phyloP scores from a whole-genome alignment of 2,888 invertebrate species.

The Meiosimyza decipiens region DNA sequence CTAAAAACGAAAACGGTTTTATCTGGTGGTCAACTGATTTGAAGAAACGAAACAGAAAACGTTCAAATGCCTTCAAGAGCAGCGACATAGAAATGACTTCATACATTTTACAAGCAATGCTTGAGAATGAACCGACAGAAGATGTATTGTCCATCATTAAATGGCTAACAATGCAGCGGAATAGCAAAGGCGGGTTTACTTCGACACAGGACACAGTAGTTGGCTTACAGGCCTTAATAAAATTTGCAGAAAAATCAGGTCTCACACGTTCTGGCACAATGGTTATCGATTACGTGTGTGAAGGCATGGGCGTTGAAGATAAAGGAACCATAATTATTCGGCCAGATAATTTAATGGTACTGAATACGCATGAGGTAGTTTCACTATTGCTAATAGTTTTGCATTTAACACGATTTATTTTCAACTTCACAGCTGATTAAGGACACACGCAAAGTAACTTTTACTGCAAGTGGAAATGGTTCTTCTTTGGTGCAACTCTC shows the following conservation, averaged over 20 bases:
- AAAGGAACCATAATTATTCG: conserved; percentile 69
- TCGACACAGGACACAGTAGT: conserved; percentile 85
- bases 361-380: conserved; percentile 81
- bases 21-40: conserved; percentile 82
- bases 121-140: conserved; percentile 60
- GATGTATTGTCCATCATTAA: conserved; percentile 71
- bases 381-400: not conserved
- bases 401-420: not conserved
- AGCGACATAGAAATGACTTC: conserved; percentile 85
- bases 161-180: conserved; percentile 79
- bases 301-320: conserved; percentile 42
- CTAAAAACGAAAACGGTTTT: conserved; percentile 67
- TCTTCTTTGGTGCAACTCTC: conserved; percentile 82
- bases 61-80: conserved; percentile 67
- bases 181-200: conserved; percentile 77
- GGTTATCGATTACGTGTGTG: conserved; percentile 52
- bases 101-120: conserved; percentile 81
- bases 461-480: conserved; percentile 84
- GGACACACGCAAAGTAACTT: conserved; percentile 73
- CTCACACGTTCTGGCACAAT: conserved; percentile 53
- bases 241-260: conserved; percentile 71
- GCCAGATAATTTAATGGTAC: conserved; percentile 81
- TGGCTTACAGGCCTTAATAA: conserved; percentile 78
- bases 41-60: conserved; percentile 57
- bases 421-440: conserved; percentile 52